Evolutionary conservation across 2,797 vertebrate genomes (phyloP).

Genomic region (Chelon labrosus): DNA sequence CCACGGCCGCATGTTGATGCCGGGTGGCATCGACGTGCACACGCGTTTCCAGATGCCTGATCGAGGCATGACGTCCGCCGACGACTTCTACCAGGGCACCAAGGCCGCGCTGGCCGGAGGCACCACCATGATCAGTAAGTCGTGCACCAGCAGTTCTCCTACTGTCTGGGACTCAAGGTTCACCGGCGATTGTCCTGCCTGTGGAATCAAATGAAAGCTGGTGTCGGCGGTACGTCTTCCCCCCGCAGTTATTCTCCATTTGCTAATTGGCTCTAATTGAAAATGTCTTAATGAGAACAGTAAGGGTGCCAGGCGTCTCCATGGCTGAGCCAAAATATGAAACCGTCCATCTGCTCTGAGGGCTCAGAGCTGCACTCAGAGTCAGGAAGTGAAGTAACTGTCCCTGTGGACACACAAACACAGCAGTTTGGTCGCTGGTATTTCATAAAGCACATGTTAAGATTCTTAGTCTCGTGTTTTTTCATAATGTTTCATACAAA

Average conservation of each 20-base stretch:
- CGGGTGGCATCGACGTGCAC: conserved; percentile 95
- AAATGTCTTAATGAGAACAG: conserved; percentile 42
- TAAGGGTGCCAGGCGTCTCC: conserved; percentile 35
- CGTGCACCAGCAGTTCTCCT: fast-evolving
- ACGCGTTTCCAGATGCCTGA: conserved; percentile 98
- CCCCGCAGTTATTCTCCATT: conserved; percentile 12
- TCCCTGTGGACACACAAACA: neutral
- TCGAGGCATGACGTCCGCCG: conserved; percentile 93
- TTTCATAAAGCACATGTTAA: neutral
- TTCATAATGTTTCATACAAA: neutral
- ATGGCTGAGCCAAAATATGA: conserved; percentile 32
- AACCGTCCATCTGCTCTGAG: conserved; percentile 45
- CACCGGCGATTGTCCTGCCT: neutral
- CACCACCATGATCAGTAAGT: conserved; percentile 98
- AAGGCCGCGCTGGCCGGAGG: conserved; percentile 93
- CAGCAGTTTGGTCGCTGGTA: neutral
- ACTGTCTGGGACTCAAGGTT: neutral
- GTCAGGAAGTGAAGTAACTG: conserved; percentile 4
- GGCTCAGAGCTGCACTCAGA: conserved; percentile 20
- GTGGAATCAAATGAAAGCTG: neutral
- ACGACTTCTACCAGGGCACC: conserved; percentile 98
- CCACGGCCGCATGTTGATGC: conserved; percentile 95
- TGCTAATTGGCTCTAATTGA: conserved; percentile 45
- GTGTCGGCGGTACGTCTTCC: neutral
- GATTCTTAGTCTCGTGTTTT: neutral